phyloP scores from a whole-genome alignment of 2,113 vertebrate genomes.

The Oncorhynchus mykiss region DNA sequence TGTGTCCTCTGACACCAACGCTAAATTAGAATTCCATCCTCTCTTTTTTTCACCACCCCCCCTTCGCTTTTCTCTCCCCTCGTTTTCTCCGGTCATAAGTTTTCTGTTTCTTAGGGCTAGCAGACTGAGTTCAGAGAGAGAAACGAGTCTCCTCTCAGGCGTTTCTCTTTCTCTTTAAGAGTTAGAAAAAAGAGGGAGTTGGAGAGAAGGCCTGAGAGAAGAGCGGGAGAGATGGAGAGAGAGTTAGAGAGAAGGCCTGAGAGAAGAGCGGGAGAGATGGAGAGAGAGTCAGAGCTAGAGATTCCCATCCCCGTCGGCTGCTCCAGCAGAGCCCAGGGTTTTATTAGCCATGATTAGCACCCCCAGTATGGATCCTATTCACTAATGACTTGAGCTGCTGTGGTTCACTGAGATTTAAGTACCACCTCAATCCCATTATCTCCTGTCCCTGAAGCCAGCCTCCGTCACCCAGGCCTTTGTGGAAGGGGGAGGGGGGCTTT shows the following conservation, averaged over 20 bases:
- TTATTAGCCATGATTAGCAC: constrained; percentile 93
- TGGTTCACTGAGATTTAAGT: constrained; percentile 98
- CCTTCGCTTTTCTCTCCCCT: too few relatives aligned
- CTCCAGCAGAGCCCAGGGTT: constrained; percentile 80
- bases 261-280: constrained; percentile 23
- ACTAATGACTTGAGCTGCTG: constrained; percentile 96
- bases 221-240: background rate
- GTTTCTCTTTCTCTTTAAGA: constrained; percentile 20
- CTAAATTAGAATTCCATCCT: constrained; percentile 79
- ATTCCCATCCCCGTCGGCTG: constrained; percentile 76
- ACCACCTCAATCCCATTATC: constrained; percentile 97
- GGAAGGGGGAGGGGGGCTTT: constrained; percentile 61
- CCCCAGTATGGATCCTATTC: constrained; percentile 91
- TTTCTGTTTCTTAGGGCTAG: background rate
- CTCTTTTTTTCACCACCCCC: background rate
- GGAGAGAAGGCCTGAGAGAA: too few relatives aligned
- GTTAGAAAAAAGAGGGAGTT: background rate
- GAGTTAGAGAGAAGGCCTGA: too few relatives aligned
- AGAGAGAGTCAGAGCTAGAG: constrained; percentile 24
- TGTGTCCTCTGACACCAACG: constrained; percentile 78
- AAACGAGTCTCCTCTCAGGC: background rate
- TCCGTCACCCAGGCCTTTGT: constrained; percentile 55
- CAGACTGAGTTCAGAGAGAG: background rate
- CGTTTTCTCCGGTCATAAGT: background rate
- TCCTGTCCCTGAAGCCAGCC: constrained; percentile 89